A percentile compares a stretch with the other conserved stretches of the same genome.
phyloP scores from a whole-genome alignment of 2,797 vertebrate genomes.

The Fringilla coelebs region DNA sequence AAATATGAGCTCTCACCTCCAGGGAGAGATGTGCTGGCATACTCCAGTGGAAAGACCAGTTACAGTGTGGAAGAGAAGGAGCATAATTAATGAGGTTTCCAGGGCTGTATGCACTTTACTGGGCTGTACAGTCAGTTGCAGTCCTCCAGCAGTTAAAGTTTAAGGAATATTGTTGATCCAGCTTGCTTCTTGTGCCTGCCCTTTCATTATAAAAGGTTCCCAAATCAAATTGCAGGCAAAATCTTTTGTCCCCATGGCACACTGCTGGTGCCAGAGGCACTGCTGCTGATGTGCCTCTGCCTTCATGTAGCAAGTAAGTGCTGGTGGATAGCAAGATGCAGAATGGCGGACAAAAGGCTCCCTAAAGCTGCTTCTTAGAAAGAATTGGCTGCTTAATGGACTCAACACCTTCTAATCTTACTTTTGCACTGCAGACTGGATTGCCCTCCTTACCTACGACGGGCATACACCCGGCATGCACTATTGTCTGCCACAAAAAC shows the following conservation, averaged over 20 bases:
- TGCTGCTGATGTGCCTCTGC: not conserved
- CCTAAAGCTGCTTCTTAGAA: not conserved
- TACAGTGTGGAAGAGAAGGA: not conserved
- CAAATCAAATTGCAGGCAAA: not conserved
- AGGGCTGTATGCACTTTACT: not conserved
- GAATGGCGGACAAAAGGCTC: not conserved
- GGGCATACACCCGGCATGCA: rapidly evolving
- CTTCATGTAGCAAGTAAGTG: not conserved
- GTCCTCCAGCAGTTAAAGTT: not conserved
- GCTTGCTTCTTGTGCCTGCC: not conserved
- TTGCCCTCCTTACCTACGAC: not conserved
- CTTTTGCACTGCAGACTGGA: not conserved
- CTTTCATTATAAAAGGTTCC: not conserved
- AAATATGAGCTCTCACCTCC: not conserved
- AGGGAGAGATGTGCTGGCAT: not conserved
- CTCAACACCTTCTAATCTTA: not conserved
- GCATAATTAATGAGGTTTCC: not conserved
- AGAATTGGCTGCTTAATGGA: not conserved
- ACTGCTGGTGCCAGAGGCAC: not conserved
- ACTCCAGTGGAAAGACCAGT: not conserved
- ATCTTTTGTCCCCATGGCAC: not conserved
- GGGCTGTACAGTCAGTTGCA: not conserved
- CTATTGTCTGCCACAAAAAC: not conserved
- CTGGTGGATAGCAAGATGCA: not conserved
- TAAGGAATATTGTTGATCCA: not conserved